These are phyloP conservation scores for Heliconius hermathena DNA, from an alignment of 1,140 invertebrate genomes.

Conservation along the genomic window DNA sequence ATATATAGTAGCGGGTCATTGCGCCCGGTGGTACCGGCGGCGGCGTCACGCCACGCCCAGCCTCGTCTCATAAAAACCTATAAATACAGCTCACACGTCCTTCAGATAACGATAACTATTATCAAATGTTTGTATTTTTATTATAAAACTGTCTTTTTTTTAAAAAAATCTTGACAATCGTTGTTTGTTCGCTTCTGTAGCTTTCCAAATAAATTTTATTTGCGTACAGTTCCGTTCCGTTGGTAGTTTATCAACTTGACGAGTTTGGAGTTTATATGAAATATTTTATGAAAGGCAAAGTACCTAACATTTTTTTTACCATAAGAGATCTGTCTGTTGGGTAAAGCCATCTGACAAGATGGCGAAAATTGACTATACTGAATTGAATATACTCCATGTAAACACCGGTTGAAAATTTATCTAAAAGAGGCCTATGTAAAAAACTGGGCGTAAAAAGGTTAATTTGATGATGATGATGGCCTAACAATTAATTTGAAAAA, in stretches of 20 bases:
- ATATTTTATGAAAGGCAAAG: no score
- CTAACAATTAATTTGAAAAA: no score
- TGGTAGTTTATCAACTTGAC: background rate
- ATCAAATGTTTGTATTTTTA: background rate
- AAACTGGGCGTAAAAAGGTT: no score
- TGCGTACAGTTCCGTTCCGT: background rate
- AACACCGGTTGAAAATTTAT: no score
- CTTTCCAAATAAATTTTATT: background rate
- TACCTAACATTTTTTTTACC: no score
- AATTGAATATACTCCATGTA: no score
- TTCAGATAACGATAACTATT: background rate
- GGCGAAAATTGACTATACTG: no score
- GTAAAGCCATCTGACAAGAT: no score
- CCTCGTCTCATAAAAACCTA: background rate
- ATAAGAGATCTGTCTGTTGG: no score
- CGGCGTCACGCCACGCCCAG: background rate
- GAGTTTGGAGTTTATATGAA: background rate
- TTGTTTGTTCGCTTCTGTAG: conserved; percentile 2
- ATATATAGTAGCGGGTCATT: background rate
- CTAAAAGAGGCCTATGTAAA: no score
- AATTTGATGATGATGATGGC: no score
- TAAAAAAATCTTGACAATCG: background rate
- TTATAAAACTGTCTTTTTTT: conserved; percentile 3
- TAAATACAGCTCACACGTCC: background rate
- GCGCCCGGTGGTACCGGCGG: no score